These are phyloP conservation scores for Heterodera carotae DNA, from an alignment of 1,140 invertebrate genomes.

Conservation along the genomic window DNA sequence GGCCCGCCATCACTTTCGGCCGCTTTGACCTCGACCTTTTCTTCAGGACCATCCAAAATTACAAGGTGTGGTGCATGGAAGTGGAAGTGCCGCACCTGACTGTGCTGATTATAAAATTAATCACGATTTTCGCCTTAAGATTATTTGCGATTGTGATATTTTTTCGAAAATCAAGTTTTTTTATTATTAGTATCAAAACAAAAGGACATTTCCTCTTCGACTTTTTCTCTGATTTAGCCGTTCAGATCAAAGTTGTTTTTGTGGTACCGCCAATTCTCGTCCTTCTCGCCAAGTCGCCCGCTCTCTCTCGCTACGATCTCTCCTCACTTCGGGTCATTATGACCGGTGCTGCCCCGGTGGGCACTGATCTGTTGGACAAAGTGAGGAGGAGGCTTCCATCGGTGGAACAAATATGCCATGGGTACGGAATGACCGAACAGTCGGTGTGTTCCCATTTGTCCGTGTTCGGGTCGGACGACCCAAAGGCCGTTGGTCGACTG, in stretches of 20 bases:
- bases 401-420: conserved; percentile 32
- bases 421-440: conserved; percentile 49
- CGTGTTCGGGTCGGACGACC: conserved; percentile 36
- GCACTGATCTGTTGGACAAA: conserved; percentile 39
- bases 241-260: conserved; percentile 13
- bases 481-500: conserved; percentile 21
- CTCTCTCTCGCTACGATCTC: conserved; percentile 51
- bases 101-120: no score
- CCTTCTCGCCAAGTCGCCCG: conserved; percentile 43
- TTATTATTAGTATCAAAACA: no score
- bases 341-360: conserved; percentile 44
- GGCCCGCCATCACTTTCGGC: conserved; percentile 75
- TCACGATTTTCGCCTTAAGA: no score
- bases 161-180: no score
- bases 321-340: conserved; percentile 32
- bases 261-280: conserved; percentile 48
- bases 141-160: no score
- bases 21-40: conserved; percentile 76
- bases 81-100: no score
- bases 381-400: conserved; percentile 31
- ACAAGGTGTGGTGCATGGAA: conserved; percentile 68
- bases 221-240: neutral
- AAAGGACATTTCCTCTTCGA: no score
- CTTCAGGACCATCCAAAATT: conserved; percentile 72
- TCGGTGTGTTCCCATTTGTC: conserved; percentile 44